phyloP scores from a whole-genome alignment of 1,140 invertebrate genomes.

The Cydia strobilella region DNA sequence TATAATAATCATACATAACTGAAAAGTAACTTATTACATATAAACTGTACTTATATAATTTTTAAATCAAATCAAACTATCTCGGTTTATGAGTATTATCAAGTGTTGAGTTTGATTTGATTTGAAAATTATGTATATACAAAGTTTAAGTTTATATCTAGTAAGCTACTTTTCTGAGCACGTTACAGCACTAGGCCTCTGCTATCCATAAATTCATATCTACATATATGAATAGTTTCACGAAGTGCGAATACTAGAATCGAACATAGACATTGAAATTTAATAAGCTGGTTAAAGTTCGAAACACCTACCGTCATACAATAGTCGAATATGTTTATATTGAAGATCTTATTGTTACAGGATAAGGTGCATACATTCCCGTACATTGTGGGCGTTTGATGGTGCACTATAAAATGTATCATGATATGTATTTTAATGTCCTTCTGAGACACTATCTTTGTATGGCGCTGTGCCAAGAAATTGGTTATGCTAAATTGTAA shows the following conservation, averaged over 20 bases:
- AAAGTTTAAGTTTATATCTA: too few relatives aligned
- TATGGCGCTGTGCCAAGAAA: background rate
- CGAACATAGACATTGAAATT: background rate
- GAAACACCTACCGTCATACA: background rate
- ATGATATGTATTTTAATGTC: slow-evolving; percentile 13
- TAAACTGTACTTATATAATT: too few relatives aligned
- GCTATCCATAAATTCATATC: background rate
- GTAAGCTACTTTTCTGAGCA: background rate
- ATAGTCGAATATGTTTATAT: background rate
- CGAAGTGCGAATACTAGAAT: background rate
- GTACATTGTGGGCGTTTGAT: slow-evolving; percentile 7
- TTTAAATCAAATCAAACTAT: too few relatives aligned
- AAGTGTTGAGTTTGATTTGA: too few relatives aligned
- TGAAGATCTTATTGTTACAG: background rate
- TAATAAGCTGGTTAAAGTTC: slow-evolving; percentile 7
- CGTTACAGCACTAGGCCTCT: background rate
- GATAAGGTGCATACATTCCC: background rate
- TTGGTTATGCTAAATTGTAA: slow-evolving; percentile 16
- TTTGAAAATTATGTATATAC: too few relatives aligned
- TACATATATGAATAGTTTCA: slow-evolving; percentile 3
- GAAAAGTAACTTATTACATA: too few relatives aligned
- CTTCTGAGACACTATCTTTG: background rate
- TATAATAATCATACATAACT: too few relatives aligned
- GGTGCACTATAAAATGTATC: slow-evolving; percentile 18
- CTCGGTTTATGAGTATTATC: too few relatives aligned